Base-by-base conservation (phyloP, 2,113 vertebrate genomes). In the Silurus asotus region DNA sequence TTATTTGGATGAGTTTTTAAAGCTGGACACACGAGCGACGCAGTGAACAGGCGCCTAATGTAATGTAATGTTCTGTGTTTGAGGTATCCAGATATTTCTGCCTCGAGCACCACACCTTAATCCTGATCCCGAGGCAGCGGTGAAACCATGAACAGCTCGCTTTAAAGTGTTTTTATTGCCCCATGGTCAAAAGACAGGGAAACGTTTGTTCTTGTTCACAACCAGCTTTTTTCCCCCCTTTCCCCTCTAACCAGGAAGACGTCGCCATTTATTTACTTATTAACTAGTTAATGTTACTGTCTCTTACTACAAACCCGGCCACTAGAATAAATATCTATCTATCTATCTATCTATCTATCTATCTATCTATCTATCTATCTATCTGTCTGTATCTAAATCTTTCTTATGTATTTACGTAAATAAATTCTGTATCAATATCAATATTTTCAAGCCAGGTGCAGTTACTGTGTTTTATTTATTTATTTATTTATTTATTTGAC, bases 41-140 rank as follows among this genome's bases (percentile, higher is more conserved):
- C 58, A 62, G 83, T 76, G 69, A 77, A 45, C 51, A 23, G n/a
- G 69, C 75, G 37, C 37, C 37, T 37, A 37, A 37, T 37, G 37
- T 37, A 37, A 56, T 48, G 48, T 65, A 13, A 9, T 81, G 37
- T 37, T 37, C 37, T 37, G 8, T 61, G 56, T 84, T 84, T 25
- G n/a, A 28, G 23, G 74, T 62, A 37, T 59, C 49, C 53, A 14
- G 19, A 23, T 83, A 45, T 65, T 61, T 61, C 17, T n/a, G 17
- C 65, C n/a, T 20, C 5, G 14, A 56, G 25, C 25, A 67, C 80
- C 86, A 87, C 70, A 82, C 85, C 80, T 86, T 65, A 53, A 56
- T 64, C n/a, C 13, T 25, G 6, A 67, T 62, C 23, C 55, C 15
- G 25, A 45, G n/a, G 56, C 37, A 58, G 53, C 65, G 77, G 28